Evolutionary conservation across 2,797 vertebrate genomes (phyloP).

Genomic region (Dermochelys coriacea): DNA sequence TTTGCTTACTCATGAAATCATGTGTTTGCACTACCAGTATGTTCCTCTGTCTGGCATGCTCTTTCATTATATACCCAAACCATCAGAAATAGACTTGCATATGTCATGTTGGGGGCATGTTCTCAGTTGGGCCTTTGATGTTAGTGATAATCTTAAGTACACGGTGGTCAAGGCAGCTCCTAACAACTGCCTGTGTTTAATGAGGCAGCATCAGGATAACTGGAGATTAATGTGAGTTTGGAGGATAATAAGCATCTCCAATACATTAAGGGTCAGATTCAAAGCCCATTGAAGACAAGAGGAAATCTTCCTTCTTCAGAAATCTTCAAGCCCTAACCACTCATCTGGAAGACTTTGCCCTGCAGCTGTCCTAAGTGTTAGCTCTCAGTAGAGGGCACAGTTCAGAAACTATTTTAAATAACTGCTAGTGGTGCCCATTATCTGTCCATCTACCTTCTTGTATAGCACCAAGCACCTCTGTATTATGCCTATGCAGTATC

Average conservation of each 20-base stretch:
- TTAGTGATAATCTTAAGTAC: not conserved
- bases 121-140: not conserved
- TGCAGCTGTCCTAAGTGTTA: not conserved
- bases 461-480: not conserved
- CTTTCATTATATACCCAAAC: not conserved
- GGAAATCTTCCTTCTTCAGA: not conserved
- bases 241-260: not conserved
- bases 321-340: not conserved
- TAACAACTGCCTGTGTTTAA: not conserved
- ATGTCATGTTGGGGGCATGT: not conserved
- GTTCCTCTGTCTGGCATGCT: not conserved
- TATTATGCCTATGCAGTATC: not conserved
- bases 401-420: slow-evolving; percentile 8
- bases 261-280: not conserved
- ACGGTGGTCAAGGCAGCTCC: not conserved
- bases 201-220: not conserved
- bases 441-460: not conserved
- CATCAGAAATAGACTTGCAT: slow-evolving; percentile 33
- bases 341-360: not conserved
- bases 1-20: not conserved
- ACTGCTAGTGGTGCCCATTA: not conserved
- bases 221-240: not conserved
- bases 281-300: not conserved
- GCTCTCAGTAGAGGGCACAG: not conserved
- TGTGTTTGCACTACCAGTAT: not conserved